Conservation (phyloP, 2,797 vertebrate genomes). For the Enteromius fasciolatus region DNA sequence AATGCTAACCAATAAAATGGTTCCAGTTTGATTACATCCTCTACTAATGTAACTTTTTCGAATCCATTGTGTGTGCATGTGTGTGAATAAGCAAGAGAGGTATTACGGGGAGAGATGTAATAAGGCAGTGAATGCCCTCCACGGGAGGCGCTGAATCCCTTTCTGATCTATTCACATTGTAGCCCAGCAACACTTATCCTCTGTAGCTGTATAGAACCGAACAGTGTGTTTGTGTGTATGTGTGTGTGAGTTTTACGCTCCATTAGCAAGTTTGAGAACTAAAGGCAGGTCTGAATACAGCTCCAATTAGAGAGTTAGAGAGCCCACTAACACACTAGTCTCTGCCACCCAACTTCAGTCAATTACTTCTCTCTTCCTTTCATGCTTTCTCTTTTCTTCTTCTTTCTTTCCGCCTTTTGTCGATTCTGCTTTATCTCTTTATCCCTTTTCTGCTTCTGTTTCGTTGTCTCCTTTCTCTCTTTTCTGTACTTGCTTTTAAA, state of each 20-base stretch:
- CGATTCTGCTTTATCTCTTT: conserved; percentile 56
- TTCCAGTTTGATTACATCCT: conserved; percentile 44
- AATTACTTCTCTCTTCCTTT: conserved; percentile 68
- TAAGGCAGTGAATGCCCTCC: conserved; percentile 81
- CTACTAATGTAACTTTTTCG: conserved; percentile 17
- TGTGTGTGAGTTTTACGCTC: conserved; percentile 80
- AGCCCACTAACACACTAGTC: conserved; percentile 69
- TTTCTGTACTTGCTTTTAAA: conserved; percentile 43
- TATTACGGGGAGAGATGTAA: conserved; percentile 66
- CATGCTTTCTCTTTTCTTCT: conserved; percentile 63
- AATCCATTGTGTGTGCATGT: conserved; percentile 30
- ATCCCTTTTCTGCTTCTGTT: conserved; percentile 49
- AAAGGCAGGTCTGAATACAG: conserved; percentile 85
- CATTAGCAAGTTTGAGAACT: conserved; percentile 93
- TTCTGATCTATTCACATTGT: conserved; percentile 79
- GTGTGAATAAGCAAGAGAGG: conserved; percentile 55
- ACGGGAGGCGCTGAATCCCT: conserved; percentile 82
- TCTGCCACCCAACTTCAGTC: conserved; percentile 60
- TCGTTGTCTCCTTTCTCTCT: conserved; percentile 41
- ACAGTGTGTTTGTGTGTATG: conserved; percentile 50
- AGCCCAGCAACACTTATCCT: conserved; percentile 89
- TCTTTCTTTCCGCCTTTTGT: conserved; percentile 63
- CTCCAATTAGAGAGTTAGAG: conserved; percentile 85
- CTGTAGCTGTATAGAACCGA: conserved; percentile 59
- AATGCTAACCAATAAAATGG: background rate